Evolutionary conservation across 2,113 vertebrate species (phyloP), one percentile per base, ranked within the genome.

Genomic region (Phylloscopus whistleri): DNA sequence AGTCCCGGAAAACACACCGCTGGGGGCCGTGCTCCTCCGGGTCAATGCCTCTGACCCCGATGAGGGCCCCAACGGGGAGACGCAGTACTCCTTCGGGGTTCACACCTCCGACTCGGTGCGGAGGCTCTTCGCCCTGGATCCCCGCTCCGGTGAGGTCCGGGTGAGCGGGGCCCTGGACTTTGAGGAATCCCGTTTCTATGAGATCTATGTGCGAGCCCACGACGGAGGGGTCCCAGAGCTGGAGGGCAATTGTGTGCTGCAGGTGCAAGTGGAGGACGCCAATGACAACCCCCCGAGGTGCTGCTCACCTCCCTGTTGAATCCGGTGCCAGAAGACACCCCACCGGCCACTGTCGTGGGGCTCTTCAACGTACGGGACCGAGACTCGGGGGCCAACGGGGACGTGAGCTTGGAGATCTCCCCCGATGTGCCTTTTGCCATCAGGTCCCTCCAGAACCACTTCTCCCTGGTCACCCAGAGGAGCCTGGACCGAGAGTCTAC

Each of bases 381-480:
- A 96, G 99, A 99, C 84, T 98, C 98, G 0, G 98, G 98, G 21
- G 93, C 90, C 90, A 99, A 99, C 7, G 97, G 98, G 66, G 92
- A 97, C 60, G 98, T 98, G 87, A 98, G 90, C 20, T 96, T 99
- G 77, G 94, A 94, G 20, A 95, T 99, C 28, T 87, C 96, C 24
- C 97, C 98, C 1, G 64, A 93, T 1, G 96, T 98, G 51, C 99
- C 99, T 11, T 99, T 99, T 95, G 95, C 90, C 70, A 95, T 98
- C 97, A 99, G 98, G 87, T 98, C 99, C 2, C 98, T 98, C 87
- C 98, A 98, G 74, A 99, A 99, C 87, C 99, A 99, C 93, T 99
- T 99, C 64, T 98, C 98, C 6, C 92, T 99, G 69, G 96, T 99
- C 31, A 99, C 98, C 4, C 94, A 64, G 60, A 97, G 96, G 22